These are phyloP conservation scores for Psilopogon haemacephalus DNA, from an alignment of 2,113 vertebrate species.

Conservation along the genomic window DNA sequence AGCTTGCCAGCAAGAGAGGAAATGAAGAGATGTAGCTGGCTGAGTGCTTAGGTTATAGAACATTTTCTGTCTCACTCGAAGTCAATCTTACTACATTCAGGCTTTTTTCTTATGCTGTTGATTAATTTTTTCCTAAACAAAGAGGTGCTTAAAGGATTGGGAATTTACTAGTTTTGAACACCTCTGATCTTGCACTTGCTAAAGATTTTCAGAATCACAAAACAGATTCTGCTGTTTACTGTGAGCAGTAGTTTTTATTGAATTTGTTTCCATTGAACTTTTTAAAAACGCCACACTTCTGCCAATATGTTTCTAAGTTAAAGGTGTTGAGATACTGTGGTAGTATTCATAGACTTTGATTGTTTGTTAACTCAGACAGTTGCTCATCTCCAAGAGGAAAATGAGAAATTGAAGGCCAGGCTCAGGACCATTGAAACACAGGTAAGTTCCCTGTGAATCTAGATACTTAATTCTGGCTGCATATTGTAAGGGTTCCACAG, in stretches of 20 bases:
- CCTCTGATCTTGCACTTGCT: neutral
- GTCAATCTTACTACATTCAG: neutral
- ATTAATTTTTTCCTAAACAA: neutral
- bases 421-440: conserved; percentile 86
- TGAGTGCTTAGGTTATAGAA: neutral
- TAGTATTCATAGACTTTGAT: neutral
- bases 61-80: neutral
- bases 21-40: neutral
- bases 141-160: neutral
- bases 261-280: neutral
- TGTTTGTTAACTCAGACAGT: conserved; percentile 79
- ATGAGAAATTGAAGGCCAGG: conserved; percentile 87
- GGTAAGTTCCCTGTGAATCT: conserved; percentile 69
- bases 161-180: neutral
- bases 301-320: neutral
- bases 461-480: neutral
- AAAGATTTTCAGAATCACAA: neutral
- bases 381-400: conserved; percentile 89
- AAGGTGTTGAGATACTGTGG: too few species aligned
- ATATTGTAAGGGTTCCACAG: neutral
- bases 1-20: neutral
- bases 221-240: neutral
- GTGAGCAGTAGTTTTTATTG: neutral
- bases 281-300: neutral
- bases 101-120: neutral